Evolutionary conservation across 2,888 invertebrate genomes (phyloP), one percentile per base, ranked within the genome.

Genomic region (Ennomos fuscantarius): DNA sequence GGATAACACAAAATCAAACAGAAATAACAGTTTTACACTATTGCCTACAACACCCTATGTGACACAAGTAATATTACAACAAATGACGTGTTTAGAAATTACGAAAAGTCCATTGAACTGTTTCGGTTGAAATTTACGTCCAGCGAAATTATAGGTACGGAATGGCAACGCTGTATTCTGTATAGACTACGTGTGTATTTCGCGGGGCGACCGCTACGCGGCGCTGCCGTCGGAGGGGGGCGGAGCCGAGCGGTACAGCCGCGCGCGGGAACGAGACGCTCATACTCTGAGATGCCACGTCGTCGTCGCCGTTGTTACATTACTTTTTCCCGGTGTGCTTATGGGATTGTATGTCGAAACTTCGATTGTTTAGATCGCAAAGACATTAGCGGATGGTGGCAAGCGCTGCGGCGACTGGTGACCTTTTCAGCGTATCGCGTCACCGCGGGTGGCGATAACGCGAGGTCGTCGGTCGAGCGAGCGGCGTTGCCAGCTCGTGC

Each of bases 111-210:
- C 92, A 92, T 92, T 93, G 93, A 93, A 92, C 92, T 88, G 91
- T 89, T 90, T 91, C 86, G 86, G 79, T 89, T 82, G 86, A 92
- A 92, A 91, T 92, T 92, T 92, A 92, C 91, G 89, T 90, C 86
- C 87, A 91, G 92, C 91, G 89, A 92, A 93, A 93, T 91, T 88
- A 89, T 91, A 89, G 86, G 88, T 92, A 91, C 91, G 89, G 88
- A 91, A 89, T 92, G 92, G 92, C 90, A 91, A 91, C 92, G 92
- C 87, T 86, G 89, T 90, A 88, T 86, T 89, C 87, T 86, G 89
- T 90, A 88, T 86, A 89, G 82, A 65, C 84, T 83, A 82, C 81
- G 83, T 82, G 70, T 76, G 74, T 70, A 76, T 82, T 87, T 84
- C 86, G 84, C 86, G 80, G 76, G 73, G 72, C 85, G 78, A 79